Evolutionary conservation across 2,797 vertebrate species (phyloP), one percentile per base, ranked within the genome.

Genomic region (Lepilemur ruficaudatus): DNA sequence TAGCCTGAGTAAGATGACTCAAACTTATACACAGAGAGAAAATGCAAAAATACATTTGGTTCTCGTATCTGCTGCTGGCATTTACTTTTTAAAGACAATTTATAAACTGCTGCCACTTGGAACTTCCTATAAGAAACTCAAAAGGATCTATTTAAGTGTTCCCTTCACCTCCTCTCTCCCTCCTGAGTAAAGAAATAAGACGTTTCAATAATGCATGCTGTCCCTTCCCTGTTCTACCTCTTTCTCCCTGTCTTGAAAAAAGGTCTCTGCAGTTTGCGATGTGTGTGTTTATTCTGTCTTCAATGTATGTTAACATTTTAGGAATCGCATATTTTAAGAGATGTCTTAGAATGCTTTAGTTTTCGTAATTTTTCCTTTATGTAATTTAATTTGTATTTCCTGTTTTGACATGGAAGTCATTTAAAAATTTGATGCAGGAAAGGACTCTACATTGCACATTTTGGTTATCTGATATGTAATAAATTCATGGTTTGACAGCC

Each of bases 71-170:
- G 15, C 52, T 70, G n/a, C 70, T 80, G 35, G 57, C 0, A 0
- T 75, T 96, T 91, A n/a, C 41, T 69, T 81, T 81, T 81, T 30
- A 32, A 84, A 88, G 65, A 93, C 73, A 18, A 8, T 88, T 69
- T 86, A 75, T 82, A 55, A 93, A 50, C 78, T 65, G 76, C 93
- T 95, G 96, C 52, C 25, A 41, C 94, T 94, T 35, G 59, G 69
- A 97, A 97, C 96, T 97, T 97, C 83, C 84, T 93, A 0, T 59
- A 93, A 97, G 86, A 91, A 96, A 89, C 32, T 41, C 41, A 67
- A 52, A 94, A 70, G 86, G 92, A 83, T 87, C 92, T 0, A 0
- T 81, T 92, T 90, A 93, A 91, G 89, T 85, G 83, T 65, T 88
- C 95, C 76, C n/a, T 22, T 92, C 32, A 32, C 67, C 17, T 13